Evolutionary conservation across 2,797 vertebrate species (phyloP), one percentile per base, ranked within the genome.

Genomic region (Anomalospiza imberbis): DNA sequence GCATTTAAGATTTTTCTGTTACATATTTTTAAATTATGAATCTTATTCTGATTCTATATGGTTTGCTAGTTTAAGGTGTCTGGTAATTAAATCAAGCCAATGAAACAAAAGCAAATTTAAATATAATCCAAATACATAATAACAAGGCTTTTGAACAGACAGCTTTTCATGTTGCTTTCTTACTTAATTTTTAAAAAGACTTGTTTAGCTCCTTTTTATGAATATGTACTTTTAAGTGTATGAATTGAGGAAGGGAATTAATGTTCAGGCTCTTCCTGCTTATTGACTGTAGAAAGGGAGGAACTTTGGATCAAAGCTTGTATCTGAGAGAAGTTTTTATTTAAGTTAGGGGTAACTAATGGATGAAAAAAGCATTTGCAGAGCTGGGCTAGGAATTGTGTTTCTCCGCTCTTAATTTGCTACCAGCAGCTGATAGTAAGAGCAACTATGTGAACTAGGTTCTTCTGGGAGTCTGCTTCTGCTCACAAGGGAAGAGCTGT

Each of bases 321-420:
- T 58, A 22, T 19, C 38, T 36, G 62, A 58, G 21, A 68, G 14
- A 72, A 45, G 13, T 36, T 58, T 80, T 84, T 81, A 29, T 67
- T 57, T 50, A 76, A 82, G 40, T 48, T 22, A 65, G 24, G 57
- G 10, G 8, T 61, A 57, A 65, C 6, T 81, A 54, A 38, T 48
- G 22, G 66, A 17, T 78, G 18, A 81, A 85, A 75, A 58, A 71
- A 63, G 2, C 8, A 47, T 67, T 78, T 85, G 16, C 24, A 48
- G 71, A 58, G 15, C 10, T 26, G 19, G 4, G 25, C 12, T 1
- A 2, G 12, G 7, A 25, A 29, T 14, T 1, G 0, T 61, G 32
- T 79, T 88, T 88, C 26, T 83, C 8, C 5, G 11, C 11, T 68
- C 16, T 58, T 65, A 34, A 65, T 77, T 36, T 85, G 17, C 24